Conservation (phyloP, 1,140 invertebrate species). For the Cotesia chilonis region DNA sequence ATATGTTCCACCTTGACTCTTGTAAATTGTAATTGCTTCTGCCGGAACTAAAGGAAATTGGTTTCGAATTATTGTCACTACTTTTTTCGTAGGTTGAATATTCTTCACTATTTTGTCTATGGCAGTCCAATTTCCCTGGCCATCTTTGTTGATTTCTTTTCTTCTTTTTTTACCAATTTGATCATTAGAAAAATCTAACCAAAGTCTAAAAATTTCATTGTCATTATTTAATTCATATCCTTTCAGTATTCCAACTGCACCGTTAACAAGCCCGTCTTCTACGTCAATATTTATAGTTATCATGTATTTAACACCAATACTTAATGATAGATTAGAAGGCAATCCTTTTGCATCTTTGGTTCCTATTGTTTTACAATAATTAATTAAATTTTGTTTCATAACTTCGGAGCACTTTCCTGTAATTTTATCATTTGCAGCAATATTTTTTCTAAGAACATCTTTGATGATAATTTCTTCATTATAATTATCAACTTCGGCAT, state of each 20-base stretch:
- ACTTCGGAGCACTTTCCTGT: constrained; percentile 27
- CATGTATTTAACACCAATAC: constrained; percentile 33
- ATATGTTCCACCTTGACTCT: constrained; percentile 45
- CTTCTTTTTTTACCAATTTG: constrained; percentile 27
- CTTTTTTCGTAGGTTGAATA: neutral
- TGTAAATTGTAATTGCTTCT: constrained; percentile 44
- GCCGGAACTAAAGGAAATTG: constrained; percentile 32
- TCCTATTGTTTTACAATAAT: neutral
- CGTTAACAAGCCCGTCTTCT: constrained; percentile 38
- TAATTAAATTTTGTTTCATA: neutral
- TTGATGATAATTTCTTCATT: constrained; percentile 32
- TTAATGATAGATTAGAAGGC: constrained; percentile 29
- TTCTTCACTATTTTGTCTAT: neutral
- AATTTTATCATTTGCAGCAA: neutral
- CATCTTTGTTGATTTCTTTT: neutral
- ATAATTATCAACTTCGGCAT: constrained; percentile 25
- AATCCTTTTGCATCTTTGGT: constrained; percentile 7
- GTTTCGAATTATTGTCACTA: neutral
- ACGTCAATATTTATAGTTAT: constrained; percentile 36
- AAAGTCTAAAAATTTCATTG: constrained; percentile 13
- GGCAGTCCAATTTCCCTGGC: neutral
- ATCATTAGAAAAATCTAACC: constrained; percentile 20
- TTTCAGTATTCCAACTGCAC: constrained; percentile 31
- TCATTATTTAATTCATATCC: constrained; percentile 9
- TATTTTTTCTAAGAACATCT: constrained; percentile 5